A percentile compares a stretch with the other conserved stretches of the same genome.
phyloP scores from a whole-genome alignment of 2,797 vertebrate genomes.

The Cossypha caffra region DNA sequence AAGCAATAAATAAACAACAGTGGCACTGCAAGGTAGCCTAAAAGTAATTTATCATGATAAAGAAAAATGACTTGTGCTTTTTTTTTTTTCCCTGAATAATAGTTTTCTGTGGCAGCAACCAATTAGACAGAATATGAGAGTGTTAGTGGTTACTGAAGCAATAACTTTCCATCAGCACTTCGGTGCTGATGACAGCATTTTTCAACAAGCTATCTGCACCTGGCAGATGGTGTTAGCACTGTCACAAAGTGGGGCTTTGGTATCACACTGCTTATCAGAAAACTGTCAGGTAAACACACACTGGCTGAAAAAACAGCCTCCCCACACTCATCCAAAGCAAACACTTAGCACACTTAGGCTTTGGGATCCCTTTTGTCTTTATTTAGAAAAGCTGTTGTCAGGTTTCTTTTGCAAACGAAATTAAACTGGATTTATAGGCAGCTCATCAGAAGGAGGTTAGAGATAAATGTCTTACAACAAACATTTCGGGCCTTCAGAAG shows the following conservation, averaged over 20 bases:
- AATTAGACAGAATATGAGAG: constrained; percentile 30
- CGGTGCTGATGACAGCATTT: constrained; percentile 49
- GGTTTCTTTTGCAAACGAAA: constrained; percentile 45
- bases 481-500: neutral
- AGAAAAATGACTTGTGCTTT: neutral
- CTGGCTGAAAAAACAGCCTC: constrained; percentile 33
- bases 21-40: constrained; percentile 2
- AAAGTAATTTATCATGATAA: constrained; percentile 53
- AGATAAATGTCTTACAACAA: neutral
- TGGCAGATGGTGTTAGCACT: constrained; percentile 74
- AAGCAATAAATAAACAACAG: neutral
- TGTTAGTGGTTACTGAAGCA: neutral
- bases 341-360: constrained; percentile 30
- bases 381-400: constrained; percentile 29
- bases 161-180: constrained; percentile 46
- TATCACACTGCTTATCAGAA: constrained; percentile 63
- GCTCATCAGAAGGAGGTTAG: neutral
- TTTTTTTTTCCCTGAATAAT: neutral
- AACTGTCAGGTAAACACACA: constrained; percentile 54
- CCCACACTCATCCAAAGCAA: constrained; percentile 62
- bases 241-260: constrained; percentile 25
- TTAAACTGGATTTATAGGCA: constrained; percentile 49
- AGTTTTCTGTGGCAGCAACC: constrained; percentile 27
- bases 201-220: constrained; percentile 30
- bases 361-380: constrained; percentile 26